Conservation (phyloP, 2,888 invertebrate genomes). For the Eristalis intricaria region DNA sequence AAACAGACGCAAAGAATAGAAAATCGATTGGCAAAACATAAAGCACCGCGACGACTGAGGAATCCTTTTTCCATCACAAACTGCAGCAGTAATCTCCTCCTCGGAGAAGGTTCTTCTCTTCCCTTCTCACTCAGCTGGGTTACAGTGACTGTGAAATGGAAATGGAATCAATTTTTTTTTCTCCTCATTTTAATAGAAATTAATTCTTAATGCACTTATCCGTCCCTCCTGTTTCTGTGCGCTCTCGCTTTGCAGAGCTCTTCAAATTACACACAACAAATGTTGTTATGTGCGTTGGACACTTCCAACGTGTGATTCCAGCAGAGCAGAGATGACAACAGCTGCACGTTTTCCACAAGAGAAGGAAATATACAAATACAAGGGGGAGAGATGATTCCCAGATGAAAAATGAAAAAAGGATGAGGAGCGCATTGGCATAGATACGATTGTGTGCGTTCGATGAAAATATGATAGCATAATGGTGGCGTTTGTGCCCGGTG, state of each 20-base stretch:
- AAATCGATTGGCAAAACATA: background rate
- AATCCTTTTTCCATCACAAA: background rate
- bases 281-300: slow-evolving; percentile 51
- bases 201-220: slow-evolving; percentile 61
- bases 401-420: slow-evolving; percentile 51
- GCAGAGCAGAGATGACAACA: slow-evolving; percentile 61
- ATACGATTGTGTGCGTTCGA: slow-evolving; percentile 3
- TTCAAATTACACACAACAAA: slow-evolving; percentile 40
- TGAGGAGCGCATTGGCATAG: slow-evolving; percentile 31
- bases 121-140: background rate
- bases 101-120: background rate
- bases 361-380: slow-evolving; percentile 57
- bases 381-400: slow-evolving; percentile 46
- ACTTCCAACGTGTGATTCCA: slow-evolving; percentile 36
- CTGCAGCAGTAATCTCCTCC: background rate
- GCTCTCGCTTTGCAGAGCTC: slow-evolving; percentile 11
- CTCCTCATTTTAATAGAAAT: slow-evolving; percentile 31
- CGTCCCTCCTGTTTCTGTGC: slow-evolving; percentile 12
- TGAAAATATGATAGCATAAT: slow-evolving; percentile 64
- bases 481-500: slow-evolving; percentile 49
- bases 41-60: background rate
- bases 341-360: slow-evolving; percentile 62
- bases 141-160: background rate
- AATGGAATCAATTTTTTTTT: slow-evolving; percentile 3
- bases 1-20: background rate